These are phyloP conservation scores for Harpagoxenus sublaevis DNA, from an alignment of 2,888 invertebrate species.

Conservation along the genomic window DNA sequence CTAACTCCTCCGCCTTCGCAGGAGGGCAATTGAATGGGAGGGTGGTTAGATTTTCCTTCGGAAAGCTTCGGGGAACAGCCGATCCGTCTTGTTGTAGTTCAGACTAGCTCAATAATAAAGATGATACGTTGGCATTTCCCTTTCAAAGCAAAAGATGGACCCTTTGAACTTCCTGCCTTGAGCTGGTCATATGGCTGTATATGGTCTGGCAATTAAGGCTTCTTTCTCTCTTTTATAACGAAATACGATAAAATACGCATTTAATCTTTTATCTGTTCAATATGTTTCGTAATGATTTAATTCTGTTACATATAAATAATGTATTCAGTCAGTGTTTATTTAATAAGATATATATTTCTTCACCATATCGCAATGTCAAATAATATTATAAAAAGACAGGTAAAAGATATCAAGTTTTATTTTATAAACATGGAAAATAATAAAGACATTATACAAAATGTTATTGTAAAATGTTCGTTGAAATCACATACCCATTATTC, in stretches of 20 bases:
- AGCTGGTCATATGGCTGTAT: background rate
- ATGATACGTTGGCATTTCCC: conserved; percentile 34
- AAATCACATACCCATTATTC: background rate
- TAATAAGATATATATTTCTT: background rate
- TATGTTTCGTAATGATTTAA: background rate
- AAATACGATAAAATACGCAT: background rate
- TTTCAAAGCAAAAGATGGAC: conserved; percentile 20
- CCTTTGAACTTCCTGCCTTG: background rate
- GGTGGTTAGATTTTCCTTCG: conserved; percentile 32
- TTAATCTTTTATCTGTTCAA: background rate
- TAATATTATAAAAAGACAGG: background rate
- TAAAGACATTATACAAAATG: background rate
- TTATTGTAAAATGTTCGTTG: background rate
- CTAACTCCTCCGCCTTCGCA: conserved; percentile 13
- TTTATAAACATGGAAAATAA: background rate
- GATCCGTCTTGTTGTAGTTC: conserved; percentile 4
- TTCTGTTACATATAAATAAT: background rate
- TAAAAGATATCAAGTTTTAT: background rate
- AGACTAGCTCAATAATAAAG: conserved; percentile 37
- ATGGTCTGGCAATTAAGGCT: conserved; percentile 2
- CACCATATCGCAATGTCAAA: background rate
- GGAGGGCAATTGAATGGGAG: conserved; percentile 41
- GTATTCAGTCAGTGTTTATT: background rate
- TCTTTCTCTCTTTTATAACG: background rate
- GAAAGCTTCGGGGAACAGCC: background rate